Evolutionary conservation across 2,888 invertebrate genomes (phyloP), one percentile per base, ranked within the genome.

Genomic region (Drosophila rellima): DNA sequence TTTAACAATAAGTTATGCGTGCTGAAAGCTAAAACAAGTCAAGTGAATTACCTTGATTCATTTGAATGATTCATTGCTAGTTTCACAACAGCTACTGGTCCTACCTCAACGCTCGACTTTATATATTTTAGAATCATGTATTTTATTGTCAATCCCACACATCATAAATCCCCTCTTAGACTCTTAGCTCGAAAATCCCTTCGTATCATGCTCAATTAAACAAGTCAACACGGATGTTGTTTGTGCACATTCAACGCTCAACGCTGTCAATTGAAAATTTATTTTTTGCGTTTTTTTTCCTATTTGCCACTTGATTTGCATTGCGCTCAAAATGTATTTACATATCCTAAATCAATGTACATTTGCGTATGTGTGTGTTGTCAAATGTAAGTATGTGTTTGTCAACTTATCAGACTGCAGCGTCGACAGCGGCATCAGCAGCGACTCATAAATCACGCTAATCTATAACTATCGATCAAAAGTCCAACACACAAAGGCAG

Each of bases 381-480:
- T 29, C 60, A 6, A 26, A 26, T 26, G 26, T 26, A 2, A 51
- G 42, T 60, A 48, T 55, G 56, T 35, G 57, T 71, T 75, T 75
- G 74, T 75, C 74, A 75, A 75, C 62, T 47, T 26, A 35, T 59
- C 29, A 44, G 59, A 56, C 57, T 29, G 51, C 71, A 29, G 20
- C 50, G 57, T 42, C 62, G 47, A 61, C 52, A 31, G 44, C 42
- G 66, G 51, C 63, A 60, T 57, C 66, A 47, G 57, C 57, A 37
- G 57, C 48, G 18, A 59, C 78, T 78, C 88, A 84, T 85, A 87
- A 85, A 87, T 85, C 84, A 85, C 71, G 82, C 74, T 82, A 84
- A 85, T 85, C 82, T 87, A 82, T 85, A 85, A 85, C 84, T 85
- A 85, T 85, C 82, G 82, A 87, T 87, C 88, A 85, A 80, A 72